Conservation (phyloP, 2,888 invertebrate genomes). For the Ornithoptera priamus region DNA sequence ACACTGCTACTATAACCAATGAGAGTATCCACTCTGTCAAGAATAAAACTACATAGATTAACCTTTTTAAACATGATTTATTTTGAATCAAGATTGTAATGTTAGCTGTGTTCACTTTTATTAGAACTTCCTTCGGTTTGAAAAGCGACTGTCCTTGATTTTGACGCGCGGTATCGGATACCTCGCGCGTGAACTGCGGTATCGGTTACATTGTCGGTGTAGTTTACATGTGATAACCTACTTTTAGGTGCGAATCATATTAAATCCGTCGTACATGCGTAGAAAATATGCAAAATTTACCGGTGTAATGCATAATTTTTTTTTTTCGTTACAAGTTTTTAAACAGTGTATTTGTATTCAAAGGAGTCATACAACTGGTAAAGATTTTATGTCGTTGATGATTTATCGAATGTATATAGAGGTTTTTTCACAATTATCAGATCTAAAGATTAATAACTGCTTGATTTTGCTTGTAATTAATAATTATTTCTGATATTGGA, state of each 20-base stretch:
- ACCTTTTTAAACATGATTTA: neutral
- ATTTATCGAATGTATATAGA: no score
- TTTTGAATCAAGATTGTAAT: neutral
- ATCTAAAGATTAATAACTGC: no score
- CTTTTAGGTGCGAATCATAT: slow-evolving; percentile 28
- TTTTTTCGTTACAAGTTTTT: neutral
- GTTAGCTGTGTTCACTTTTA: slow-evolving; percentile 3
- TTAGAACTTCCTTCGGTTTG: slow-evolving; percentile 7
- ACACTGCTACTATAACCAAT: no score
- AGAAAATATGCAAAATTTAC: neutral
- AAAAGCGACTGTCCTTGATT: slow-evolving; percentile 26
- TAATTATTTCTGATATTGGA: no score
- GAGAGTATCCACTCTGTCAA: no score
- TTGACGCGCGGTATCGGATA: slow-evolving; percentile 21
- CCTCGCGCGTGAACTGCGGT: slow-evolving; percentile 8
- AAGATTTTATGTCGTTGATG: no score
- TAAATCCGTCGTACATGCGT: neutral
- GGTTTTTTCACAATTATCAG: no score
- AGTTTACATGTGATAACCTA: slow-evolving; percentile 31
- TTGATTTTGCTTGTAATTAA: no score
- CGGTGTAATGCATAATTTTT: neutral
- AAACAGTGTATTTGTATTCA: no score
- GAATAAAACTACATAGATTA: no score
- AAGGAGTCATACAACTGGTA: no score
- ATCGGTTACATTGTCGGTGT: slow-evolving; percentile 31